Evolutionary conservation across 2,797 vertebrate genomes (phyloP).

Genomic region (Coranthus polyacanthus): DNA sequence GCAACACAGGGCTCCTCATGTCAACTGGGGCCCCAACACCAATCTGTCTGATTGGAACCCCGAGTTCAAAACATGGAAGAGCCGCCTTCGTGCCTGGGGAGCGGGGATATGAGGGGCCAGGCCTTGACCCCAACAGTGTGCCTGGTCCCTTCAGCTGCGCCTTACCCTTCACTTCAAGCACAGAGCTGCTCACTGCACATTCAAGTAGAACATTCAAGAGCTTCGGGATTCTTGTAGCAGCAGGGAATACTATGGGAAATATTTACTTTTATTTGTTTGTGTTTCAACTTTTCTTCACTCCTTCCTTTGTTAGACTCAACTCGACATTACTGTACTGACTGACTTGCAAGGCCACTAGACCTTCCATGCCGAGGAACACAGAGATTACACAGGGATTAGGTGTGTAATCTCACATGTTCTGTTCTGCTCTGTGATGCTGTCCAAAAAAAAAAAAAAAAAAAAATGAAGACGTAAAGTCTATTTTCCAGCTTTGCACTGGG

Average conservation of each 20-base stretch:
- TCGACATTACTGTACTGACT: constrained; percentile 11
- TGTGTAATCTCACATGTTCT: constrained; percentile 72
- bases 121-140: constrained; percentile 56
- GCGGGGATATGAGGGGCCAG: constrained; percentile 37
- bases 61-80: constrained; percentile 57
- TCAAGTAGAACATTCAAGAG: neutral
- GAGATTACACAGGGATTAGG: constrained; percentile 80
- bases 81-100: constrained; percentile 9
- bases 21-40: constrained; percentile 62
- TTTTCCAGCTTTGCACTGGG: constrained; percentile 19
- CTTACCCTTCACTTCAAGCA: constrained; percentile 2
- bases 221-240: too few relatives aligned
- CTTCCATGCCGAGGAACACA: constrained; percentile 41
- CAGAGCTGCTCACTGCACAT: neutral
- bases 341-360: constrained; percentile 37
- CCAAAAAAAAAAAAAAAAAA: constrained; percentile 39
- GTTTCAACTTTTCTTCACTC: too few relatives aligned
- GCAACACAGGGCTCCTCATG: constrained; percentile 55
- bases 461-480: neutral
- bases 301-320: too few relatives aligned
- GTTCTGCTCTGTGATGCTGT: constrained; percentile 50
- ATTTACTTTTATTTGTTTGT: neutral
- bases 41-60: constrained; percentile 79
- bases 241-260: neutral
- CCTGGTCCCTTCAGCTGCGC: constrained; percentile 20